Percentiles rank a stretch among this genome's conserved stretches.
Conservation (phyloP, 2,888 invertebrate genomes). For the Nebria salina region DNA sequence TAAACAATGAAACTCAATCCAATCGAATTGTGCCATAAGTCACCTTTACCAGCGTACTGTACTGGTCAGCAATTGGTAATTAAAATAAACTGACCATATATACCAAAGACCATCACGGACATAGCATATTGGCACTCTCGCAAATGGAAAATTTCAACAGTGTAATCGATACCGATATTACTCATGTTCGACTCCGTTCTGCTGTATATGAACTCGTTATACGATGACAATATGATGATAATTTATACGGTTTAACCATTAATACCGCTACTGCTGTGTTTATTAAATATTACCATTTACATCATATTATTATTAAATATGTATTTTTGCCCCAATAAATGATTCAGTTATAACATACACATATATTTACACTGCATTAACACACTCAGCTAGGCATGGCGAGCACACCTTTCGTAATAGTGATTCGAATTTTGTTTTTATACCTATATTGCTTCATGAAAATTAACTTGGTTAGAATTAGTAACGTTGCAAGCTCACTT, state of each 20-base stretch:
- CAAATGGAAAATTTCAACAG: background rate
- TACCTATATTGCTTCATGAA: too few relatives aligned
- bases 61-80: background rate
- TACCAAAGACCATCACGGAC: background rate
- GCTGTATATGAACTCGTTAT: background rate
- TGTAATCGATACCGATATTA: background rate
- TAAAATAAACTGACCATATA: background rate
- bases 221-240: background rate
- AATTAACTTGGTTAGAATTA: too few relatives aligned
- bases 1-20: background rate
- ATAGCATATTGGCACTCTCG: background rate
- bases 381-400: too few relatives aligned
- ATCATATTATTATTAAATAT: background rate
- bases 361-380: too few relatives aligned
- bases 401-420: too few relatives aligned
- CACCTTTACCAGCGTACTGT: background rate
- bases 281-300: background rate
- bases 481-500: too few relatives aligned
- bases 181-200: background rate
- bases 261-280: background rate
- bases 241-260: background rate
- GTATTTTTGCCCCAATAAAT: too few relatives aligned
- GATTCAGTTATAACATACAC: too few relatives aligned
- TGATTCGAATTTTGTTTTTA: too few relatives aligned
- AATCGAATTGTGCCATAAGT: conserved; percentile 1